Evolutionary conservation across 1,140 invertebrate genomes (phyloP).

Genomic region (Acromyrmex echinatior): DNA sequence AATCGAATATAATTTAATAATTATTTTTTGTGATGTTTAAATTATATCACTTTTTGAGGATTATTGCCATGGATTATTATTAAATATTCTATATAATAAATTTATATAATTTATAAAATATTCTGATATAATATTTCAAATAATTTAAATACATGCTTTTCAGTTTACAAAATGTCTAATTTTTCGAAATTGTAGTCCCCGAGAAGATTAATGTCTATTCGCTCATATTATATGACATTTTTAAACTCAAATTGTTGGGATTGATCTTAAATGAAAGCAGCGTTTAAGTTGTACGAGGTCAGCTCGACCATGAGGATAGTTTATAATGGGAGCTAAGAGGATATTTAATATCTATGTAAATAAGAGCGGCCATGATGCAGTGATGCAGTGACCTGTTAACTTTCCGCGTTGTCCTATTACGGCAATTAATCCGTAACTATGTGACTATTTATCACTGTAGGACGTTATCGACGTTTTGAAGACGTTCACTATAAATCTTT

Average conservation of each 20-base stretch:
- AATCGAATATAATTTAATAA: background rate
- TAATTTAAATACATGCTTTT: background rate
- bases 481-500: background rate
- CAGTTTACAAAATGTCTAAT: background rate
- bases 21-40: too few relatives aligned
- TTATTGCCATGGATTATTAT: background rate
- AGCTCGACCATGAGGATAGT: background rate
- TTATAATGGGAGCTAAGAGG: background rate
- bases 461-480: conserved; percentile 3
- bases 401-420: conserved; percentile 26
- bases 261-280: background rate
- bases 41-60: background rate
- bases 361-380: conserved; percentile 3
- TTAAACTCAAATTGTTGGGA: background rate
- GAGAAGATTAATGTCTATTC: background rate
- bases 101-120: background rate
- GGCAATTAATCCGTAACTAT: conserved; percentile 17
- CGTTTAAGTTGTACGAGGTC: conserved; percentile 16
- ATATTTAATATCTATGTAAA: conserved; percentile 38
- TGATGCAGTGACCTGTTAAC: conserved; percentile 19
- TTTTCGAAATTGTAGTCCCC: background rate
- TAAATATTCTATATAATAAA: conserved; percentile 20
- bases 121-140: conserved; percentile 6
- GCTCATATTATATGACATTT: background rate
- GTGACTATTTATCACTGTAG: conserved; percentile 37